phyloP scores from a whole-genome alignment of 1,140 invertebrate species.

The Chlorops oryzae region DNA sequence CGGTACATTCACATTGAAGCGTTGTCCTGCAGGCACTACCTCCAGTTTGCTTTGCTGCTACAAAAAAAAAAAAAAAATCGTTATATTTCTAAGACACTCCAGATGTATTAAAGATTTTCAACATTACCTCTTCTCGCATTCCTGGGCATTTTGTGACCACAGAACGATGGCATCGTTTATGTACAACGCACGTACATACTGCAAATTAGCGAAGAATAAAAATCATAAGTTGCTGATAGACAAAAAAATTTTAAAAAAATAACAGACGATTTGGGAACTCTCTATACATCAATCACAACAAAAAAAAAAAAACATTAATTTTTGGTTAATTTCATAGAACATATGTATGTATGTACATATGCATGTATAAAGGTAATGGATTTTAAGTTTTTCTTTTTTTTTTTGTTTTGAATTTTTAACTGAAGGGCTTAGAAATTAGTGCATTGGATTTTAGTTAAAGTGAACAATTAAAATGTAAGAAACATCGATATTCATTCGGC shows the following conservation, averaged over 20 bases:
- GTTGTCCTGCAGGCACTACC: constrained; percentile 57
- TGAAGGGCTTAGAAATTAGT: too few relatives aligned
- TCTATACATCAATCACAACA: too few relatives aligned
- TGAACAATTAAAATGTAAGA: neutral
- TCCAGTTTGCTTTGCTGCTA: constrained; percentile 43
- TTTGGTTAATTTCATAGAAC: too few relatives aligned
- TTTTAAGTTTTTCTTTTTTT: too few relatives aligned
- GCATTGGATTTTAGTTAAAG: too few relatives aligned
- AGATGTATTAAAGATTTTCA: too few relatives aligned
- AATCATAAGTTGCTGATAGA: too few relatives aligned
- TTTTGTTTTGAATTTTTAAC: too few relatives aligned
- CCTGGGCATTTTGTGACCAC: constrained; percentile 94
- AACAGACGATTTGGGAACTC: too few relatives aligned
- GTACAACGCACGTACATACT: constrained; percentile 97
- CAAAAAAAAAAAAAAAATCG: constrained; percentile 17
- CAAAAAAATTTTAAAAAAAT: neutral
- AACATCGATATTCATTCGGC: neutral
- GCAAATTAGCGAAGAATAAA: constrained; percentile 49
- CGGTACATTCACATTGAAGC: constrained; percentile 97
- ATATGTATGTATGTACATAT: too few relatives aligned
- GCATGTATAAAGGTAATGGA: too few relatives aligned
- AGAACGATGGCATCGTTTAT: constrained; percentile 91
- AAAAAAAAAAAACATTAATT: too few relatives aligned
- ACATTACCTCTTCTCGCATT: constrained; percentile 85
- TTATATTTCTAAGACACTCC: constrained; percentile 1